phyloP scores from a whole-genome alignment of 2,113 vertebrate genomes.

The Platichthys flesus region DNA sequence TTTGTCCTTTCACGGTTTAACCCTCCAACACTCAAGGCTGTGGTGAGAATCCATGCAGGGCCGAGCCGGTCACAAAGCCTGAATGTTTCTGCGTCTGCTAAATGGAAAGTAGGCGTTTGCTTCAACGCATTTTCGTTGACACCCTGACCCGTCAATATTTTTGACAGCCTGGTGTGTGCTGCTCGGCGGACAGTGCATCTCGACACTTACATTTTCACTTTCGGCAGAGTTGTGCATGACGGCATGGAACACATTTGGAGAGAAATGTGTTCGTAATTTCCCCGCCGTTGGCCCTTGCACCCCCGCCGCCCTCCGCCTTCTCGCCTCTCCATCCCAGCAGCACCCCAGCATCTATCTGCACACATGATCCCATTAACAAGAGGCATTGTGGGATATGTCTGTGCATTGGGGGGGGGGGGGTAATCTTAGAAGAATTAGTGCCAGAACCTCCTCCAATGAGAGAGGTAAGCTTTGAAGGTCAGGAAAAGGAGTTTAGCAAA shows the following conservation, averaged over 20 bases:
- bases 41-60: background rate
- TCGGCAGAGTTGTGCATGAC: conserved; percentile 62
- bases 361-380: conserved; percentile 51
- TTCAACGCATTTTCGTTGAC: conserved; percentile 29
- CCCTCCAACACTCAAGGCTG: conserved; percentile 1
- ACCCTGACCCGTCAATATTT: conserved; percentile 52
- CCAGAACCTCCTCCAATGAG: background rate
- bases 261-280: conserved; percentile 74
- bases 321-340: conserved; percentile 11
- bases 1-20: background rate
- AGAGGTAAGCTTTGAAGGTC: conserved; percentile 29
- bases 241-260: conserved; percentile 68
- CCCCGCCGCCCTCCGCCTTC: conserved; percentile 12
- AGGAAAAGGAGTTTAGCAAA: conserved; percentile 13
- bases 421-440: no score
- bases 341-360: conserved; percentile 57
- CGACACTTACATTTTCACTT: conserved; percentile 51
- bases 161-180: conserved; percentile 53
- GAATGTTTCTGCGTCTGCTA: conserved; percentile 44
- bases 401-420: conserved; percentile 14
- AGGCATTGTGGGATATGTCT: conserved; percentile 50
- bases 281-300: conserved; percentile 32
- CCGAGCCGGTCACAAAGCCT: conserved; percentile 20
- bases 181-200: conserved; percentile 57
- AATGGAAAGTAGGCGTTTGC: conserved; percentile 62